Evolutionary conservation across 2,888 invertebrate species (phyloP).

Genomic region (Acheta domesticus): DNA sequence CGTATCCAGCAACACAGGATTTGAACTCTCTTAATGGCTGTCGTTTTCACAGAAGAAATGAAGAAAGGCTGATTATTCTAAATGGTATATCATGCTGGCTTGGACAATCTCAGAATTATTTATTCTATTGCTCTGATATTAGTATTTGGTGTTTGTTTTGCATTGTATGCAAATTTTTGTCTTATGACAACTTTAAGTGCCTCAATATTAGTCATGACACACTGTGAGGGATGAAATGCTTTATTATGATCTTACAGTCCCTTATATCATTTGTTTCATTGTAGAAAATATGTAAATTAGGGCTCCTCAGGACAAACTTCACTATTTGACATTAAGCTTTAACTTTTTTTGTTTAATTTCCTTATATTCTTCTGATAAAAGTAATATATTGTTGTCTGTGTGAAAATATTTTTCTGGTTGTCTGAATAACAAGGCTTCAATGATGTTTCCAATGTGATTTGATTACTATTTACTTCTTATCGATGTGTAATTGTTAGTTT

Average conservation of each 20-base stretch:
- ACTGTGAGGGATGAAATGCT: too few species aligned
- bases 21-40: constrained; percentile 83
- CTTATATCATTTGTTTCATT: neutral
- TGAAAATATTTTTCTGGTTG: too few species aligned
- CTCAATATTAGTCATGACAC: neutral
- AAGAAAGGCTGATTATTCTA: neutral
- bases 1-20: constrained; percentile 95
- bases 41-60: neutral
- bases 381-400: too few species aligned
- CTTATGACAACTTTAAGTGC: constrained; percentile 4
- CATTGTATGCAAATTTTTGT: neutral
- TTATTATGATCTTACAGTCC: too few species aligned
- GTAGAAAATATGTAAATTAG: neutral
- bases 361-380: too few species aligned
- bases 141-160: neutral
- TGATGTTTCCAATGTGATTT: too few species aligned
- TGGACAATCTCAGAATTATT: constrained; percentile 2
- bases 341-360: neutral
- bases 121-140: neutral
- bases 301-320: neutral
- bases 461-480: too few species aligned
- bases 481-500: too few species aligned
- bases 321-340: neutral
- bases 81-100: neutral
- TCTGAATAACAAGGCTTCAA: too few species aligned